A percentile compares a stretch with the other conserved stretches of the same genome.
phyloP scores from a whole-genome alignment of 2,888 invertebrate genomes.

The Drosophila rubida region DNA sequence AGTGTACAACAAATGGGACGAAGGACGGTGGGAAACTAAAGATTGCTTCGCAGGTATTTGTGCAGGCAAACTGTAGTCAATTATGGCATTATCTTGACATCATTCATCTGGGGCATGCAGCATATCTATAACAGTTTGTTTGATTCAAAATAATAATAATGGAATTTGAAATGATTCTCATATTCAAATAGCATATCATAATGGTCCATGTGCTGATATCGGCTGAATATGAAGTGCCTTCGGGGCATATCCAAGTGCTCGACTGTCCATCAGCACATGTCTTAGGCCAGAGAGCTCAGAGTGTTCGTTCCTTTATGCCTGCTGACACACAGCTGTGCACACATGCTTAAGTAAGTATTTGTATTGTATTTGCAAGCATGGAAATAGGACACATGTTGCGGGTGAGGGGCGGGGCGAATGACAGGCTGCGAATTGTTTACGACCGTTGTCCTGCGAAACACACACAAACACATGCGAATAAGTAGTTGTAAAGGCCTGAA shows the following conservation, averaged over 20 bases:
- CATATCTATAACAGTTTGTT: background rate
- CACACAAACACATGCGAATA: conserved; percentile 32
- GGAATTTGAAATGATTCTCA: background rate
- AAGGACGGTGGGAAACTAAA: background rate
- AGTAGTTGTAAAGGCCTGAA: conserved; percentile 32
- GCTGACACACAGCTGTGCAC: conserved; percentile 20
- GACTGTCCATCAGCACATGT: conserved; percentile 10
- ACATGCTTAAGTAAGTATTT: conserved; percentile 29
- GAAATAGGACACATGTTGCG: background rate
- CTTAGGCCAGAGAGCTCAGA: conserved; percentile 12
- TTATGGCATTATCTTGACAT: conserved; percentile 54
- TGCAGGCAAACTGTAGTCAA: conserved; percentile 59
- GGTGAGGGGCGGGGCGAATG: background rate
- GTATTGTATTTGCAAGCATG: conserved; percentile 30
- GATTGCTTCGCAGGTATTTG: conserved; percentile 30
- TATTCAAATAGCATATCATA: background rate
- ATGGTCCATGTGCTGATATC: background rate
- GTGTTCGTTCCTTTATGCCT: conserved; percentile 8
- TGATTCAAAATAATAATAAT: conserved; percentile 14
- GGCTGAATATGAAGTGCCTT: conserved; percentile 13
- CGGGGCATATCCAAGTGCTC: background rate
- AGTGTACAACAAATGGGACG: background rate
- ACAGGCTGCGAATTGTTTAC: conserved; percentile 36
- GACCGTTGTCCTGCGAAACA: conserved; percentile 19
- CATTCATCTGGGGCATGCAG: conserved; percentile 33